Evolutionary conservation across 53 echinoderm and acorn worm species (phyloP), one percentile per base, ranked within the genome.

Genomic region (Henricia sp.): DNA sequence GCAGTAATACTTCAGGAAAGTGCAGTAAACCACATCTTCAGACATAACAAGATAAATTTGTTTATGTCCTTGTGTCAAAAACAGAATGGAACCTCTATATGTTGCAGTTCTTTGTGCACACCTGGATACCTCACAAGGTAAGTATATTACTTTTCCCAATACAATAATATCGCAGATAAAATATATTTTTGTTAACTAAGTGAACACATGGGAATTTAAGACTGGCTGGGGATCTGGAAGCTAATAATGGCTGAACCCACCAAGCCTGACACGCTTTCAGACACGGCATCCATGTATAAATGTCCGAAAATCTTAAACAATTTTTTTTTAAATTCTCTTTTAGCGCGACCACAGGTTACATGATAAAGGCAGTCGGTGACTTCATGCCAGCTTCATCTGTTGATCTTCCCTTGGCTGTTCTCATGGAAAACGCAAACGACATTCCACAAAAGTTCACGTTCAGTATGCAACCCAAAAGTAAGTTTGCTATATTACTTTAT

Each of bases 41-140:
- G n/a, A n/a, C n/a, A n/a, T n/a, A n/a, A n/a, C n/a, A n/a, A n/a
- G n/a, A n/a, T n/a, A n/a, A n/a, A n/a, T n/a, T n/a, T 14, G 9
- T 1, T 41, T 12, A 23, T 52, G 20, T 40, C 12, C 24, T 23
- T 24, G 10, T 28, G 66, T 19, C 26, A 14, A 1, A 52, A 24
- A 9, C 65, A 91, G 87, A 87, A 91, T 86, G 91, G 91, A 2
- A 73, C 38, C 21, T 82, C 73, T 37, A 40, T 91, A 30, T 87
- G 87, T 62, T 83, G 73, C 12, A 83, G 83, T 30, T 87, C 87
- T 1, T 86, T 83, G 6, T 91, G 83, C 14, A 46, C 70, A 17
- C 90, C 90, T 13, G 64, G 85, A 19, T 85, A 85, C 62, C 77
- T 85, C 1, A 85, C 90, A 21, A 70, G 78, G 90, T 90, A 71